phyloP scores from a whole-genome alignment of 2,888 invertebrate species.

The Dynastes grantii region DNA sequence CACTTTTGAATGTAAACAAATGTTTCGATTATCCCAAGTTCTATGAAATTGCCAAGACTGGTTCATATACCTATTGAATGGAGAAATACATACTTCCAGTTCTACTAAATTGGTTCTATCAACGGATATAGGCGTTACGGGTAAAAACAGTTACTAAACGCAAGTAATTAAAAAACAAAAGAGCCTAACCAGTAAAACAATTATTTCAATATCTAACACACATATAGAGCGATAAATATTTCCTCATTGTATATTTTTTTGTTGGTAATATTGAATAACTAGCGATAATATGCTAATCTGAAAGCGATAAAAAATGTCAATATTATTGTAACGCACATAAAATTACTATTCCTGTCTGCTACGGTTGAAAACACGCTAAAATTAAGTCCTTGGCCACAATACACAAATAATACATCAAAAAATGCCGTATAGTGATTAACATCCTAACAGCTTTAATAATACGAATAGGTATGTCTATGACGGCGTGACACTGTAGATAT shows the following conservation, averaged over 20 bases:
- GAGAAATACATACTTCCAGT: too few species aligned
- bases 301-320: not conserved
- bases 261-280: not conserved
- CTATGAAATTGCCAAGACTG: not conserved
- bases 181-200: too few species aligned
- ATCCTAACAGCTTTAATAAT: conserved; percentile 1
- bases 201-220: too few species aligned
- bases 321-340: not conserved
- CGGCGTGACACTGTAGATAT: not conserved
- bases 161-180: too few species aligned
- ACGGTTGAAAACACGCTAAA: conserved; percentile 2
- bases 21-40: not conserved
- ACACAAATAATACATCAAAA: conserved; percentile 2
- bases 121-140: too few species aligned
- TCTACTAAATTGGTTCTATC: too few species aligned
- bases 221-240: too few species aligned
- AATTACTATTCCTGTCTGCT: not conserved
- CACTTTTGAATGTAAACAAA: too few species aligned
- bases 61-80: too few species aligned
- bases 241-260: not conserved
- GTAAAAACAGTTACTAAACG: too few species aligned
- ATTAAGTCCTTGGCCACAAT: not conserved
- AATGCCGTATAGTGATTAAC: conserved; percentile 16
- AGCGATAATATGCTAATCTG: not conserved
- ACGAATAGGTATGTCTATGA: not conserved